Evolutionary conservation across 2,888 invertebrate species (phyloP), one percentile per base, ranked within the genome.

Genomic region (Ochropleura plecta): DNA sequence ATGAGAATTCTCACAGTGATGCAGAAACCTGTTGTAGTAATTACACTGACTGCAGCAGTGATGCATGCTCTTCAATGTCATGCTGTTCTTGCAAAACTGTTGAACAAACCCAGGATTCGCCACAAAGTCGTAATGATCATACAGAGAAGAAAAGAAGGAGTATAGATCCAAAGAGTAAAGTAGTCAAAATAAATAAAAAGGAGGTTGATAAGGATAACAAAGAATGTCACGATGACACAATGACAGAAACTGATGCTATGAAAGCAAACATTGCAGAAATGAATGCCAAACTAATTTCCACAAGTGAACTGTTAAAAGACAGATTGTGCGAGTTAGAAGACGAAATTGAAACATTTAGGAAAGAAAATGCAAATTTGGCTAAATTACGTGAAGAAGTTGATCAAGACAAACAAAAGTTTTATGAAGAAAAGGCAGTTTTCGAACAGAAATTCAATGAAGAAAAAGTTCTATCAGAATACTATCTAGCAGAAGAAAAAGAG

Each of bases 401-500:
- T 83, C 91, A 96, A 46, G 97, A 97, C 81, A 97, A 96, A 86
- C 97, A 97, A 76, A 97, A 97, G 82, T 97, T 97, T 87, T 95
- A 96, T 70, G 97, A 97, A 89, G 97, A 98, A 78, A 97, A 97
- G 88, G 92, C 96, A 60, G 93, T 94, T 64, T 96, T 96, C 86
- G 96, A 97, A 90, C 97, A 97, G 75, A 97, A 97, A 74, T 95
- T 97, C 49, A 97, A 97, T 89, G 97, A 97, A 91, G 97, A 98
- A 81, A 97, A 97, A 90, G 97, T 97, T 67, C 95, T 97, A 85
- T 95, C 97, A 44, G 97, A 98, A 90, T 97, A 97, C 85, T 97
- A 97, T 91, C 91, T 98, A 86, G 97, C 97, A 77, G 98, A 98
- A 87, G 98, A 98, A 91, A 97, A 97, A 82, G 97, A 97, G 86